Percentiles rank a stretch among this genome's conserved stretches.
These are phyloP conservation scores for Lepus americanus DNA, from an alignment of 2,113 vertebrate genomes.

Conservation along the genomic window DNA sequence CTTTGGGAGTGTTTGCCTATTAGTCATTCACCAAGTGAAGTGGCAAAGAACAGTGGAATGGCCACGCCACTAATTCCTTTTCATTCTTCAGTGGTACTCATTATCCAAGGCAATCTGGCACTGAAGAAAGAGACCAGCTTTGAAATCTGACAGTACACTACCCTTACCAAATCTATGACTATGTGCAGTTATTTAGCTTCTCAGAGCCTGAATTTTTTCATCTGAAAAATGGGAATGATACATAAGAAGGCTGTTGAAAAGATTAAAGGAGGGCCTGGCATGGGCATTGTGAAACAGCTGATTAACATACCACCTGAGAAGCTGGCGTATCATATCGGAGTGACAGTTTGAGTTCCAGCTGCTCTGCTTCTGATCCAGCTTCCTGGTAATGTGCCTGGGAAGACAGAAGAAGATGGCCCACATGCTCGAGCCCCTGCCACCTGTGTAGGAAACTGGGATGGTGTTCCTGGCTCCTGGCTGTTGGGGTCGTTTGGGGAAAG, in stretches of 20 bases:
- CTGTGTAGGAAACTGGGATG: no score
- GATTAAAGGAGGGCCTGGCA: background rate
- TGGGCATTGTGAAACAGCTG: no score
- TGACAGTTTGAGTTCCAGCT: no score
- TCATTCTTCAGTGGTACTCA: constrained; percentile 55
- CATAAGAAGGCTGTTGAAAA: background rate
- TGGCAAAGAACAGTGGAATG: constrained; percentile 64
- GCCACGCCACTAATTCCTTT: constrained; percentile 62
- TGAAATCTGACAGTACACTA: constrained; percentile 51
- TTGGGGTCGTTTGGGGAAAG: no score
- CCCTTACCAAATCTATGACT: constrained; percentile 48
- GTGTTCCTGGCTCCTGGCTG: no score
- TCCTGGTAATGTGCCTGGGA: no score
- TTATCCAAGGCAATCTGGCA: constrained; percentile 64
- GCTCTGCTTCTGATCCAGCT: no score
- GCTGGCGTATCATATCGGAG: no score
- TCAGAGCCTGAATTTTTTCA: constrained; percentile 55
- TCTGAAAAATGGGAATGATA: constrained; percentile 70
- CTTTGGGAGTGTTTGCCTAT: constrained; percentile 72
- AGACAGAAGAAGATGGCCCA: no score
- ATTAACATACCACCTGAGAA: no score
- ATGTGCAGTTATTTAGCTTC: constrained; percentile 47
- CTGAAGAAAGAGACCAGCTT: constrained; percentile 20
- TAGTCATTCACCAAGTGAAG: constrained; percentile 73
- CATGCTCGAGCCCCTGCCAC: no score